Evolutionary conservation across 2,797 vertebrate species (phyloP), one percentile per base, ranked within the genome.

Genomic region (Catamblyrhynchus diadema): DNA sequence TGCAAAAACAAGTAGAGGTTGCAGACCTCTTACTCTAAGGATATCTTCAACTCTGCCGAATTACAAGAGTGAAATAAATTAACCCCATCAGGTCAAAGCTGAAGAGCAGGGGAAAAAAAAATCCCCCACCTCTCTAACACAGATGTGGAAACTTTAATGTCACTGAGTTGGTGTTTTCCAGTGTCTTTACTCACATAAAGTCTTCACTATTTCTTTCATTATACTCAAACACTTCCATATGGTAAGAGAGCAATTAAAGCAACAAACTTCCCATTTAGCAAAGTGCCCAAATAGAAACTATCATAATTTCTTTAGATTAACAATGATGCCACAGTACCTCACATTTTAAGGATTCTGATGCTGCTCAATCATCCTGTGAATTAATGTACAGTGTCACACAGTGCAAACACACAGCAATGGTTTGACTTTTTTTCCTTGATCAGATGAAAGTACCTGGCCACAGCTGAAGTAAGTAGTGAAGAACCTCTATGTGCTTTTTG

Each of bases 401-500:
- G 33, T 30, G 60, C 70, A 71, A 69, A 41, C 41, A 79, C 10
- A 81, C n/a, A 79, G n/a, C 14, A 82, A 37, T 4, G 9, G 57
- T 56, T 59, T 56, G 32, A 62, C 17, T 23, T 62, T 81, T 53
- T 59, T 54, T 9, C 32, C 30, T 81, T 57, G 22, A 72, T 47
- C 22, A n/a, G 19, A 70, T 78, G 30, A 62, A 91, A 75, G 95
- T 98, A 99, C 99, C 99, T 98, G 99, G 99, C 99, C 99, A 99
- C 35, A 99, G 98, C 87, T 99, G 99, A 66, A 99, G 98, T 92
- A 99, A 98, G 93, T 99, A 99, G 97, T 99, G 99, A 91, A 99
- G 98, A 89, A 99, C 99, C 90, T 99, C 99, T n/a, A 99, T 99
- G 97, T 99, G 99, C 91, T 99, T 99, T 95, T 99, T 99, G 98